Evolutionary conservation across 2,113 vertebrate species (phyloP).

Genomic region (Bucco capensis): DNA sequence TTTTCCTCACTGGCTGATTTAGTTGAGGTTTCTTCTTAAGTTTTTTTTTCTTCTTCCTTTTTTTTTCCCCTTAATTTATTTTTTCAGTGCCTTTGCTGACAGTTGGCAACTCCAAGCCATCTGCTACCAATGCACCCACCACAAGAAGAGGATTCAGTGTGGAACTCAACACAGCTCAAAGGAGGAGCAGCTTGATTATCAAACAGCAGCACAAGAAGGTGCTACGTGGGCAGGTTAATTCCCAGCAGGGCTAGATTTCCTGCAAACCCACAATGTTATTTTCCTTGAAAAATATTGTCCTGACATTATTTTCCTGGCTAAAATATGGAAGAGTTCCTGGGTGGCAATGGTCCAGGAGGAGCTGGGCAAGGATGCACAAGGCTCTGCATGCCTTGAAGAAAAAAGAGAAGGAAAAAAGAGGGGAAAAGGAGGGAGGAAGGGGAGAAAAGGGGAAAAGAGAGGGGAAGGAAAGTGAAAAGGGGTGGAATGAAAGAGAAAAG

Average conservation of each 20-base stretch:
- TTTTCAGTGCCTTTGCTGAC: neutral
- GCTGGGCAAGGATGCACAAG: neutral
- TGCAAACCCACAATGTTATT: neutral
- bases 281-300: neutral
- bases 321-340: fast-evolving
- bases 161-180: fast-evolving
- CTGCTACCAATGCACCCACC: neutral
- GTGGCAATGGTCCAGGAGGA: neutral
- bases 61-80: neutral
- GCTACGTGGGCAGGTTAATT: neutral
- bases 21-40: neutral
- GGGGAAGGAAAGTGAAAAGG: neutral
- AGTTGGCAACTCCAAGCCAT: slow-evolving; percentile 39
- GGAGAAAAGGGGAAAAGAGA: too few species aligned
- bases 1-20: neutral
- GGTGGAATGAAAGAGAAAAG: too few species aligned
- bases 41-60: neutral
- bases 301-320: neutral
- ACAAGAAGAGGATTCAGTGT: neutral
- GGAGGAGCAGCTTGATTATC: neutral
- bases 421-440: too few species aligned
- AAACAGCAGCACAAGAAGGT: neutral
- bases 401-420: too few species aligned
- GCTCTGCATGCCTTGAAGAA: neutral
- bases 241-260: neutral